These are phyloP conservation scores for Hystrix brachyura DNA, from an alignment of 2,113 vertebrate genomes.

Conservation along the genomic window DNA sequence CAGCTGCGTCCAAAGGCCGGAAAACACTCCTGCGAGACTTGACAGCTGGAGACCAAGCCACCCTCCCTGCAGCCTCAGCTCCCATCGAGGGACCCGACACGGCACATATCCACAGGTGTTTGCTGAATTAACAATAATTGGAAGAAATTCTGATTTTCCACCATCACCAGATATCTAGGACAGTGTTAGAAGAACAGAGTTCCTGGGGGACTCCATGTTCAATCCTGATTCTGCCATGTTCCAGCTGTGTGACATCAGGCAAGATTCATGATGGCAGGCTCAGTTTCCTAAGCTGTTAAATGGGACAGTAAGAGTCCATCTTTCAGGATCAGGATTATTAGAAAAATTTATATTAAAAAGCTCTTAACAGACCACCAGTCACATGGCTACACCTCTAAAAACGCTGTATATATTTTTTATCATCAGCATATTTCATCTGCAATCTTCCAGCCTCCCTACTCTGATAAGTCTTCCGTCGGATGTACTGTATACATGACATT, in stretches of 20 bases:
- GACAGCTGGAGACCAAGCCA: not conserved
- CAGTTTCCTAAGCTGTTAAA: not conserved
- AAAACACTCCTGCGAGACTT: not conserved
- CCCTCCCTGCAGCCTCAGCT: not conserved
- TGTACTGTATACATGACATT: not conserved
- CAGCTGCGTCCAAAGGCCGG: slow-evolving; percentile 15
- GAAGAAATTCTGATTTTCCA: not conserved
- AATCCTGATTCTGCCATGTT: not conserved
- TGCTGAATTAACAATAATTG: not conserved
- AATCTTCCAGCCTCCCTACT: not conserved
- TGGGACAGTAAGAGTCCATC: not conserved
- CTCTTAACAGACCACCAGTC: not conserved
- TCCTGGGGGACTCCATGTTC: not conserved
- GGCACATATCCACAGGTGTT: not conserved
- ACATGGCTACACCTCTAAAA: not conserved
- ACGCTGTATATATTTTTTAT: not conserved
- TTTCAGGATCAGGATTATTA: not conserved
- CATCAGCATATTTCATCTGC: not conserved
- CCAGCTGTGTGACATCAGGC: not conserved
- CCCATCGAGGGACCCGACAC: accelerated
- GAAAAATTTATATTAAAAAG: not conserved
- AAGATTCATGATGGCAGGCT: not conserved
- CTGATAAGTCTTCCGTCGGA: not conserved
- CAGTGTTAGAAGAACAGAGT: not conserved
- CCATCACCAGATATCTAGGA: not conserved